phyloP scores from a whole-genome alignment of 2,113 vertebrate species.

The Mastomys coucha region DNA sequence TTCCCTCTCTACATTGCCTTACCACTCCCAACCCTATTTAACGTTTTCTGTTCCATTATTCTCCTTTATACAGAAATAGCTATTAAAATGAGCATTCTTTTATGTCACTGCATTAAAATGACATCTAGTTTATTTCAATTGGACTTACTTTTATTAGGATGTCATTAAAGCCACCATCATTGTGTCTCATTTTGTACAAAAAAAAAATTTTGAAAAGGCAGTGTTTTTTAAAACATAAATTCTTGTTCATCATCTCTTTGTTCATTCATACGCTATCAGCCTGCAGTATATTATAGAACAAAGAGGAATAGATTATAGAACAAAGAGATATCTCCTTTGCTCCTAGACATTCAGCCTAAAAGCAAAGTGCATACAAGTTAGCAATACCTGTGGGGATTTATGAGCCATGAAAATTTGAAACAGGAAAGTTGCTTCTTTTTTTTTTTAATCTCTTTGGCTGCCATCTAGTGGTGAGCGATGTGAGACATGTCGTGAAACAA shows the following conservation, averaged over 20 bases:
- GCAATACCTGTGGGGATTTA: neutral
- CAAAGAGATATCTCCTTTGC: neutral
- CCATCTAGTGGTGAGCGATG: conserved; percentile 83
- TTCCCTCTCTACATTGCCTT: neutral
- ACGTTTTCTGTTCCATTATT: neutral
- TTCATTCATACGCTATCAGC: neutral
- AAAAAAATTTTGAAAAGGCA: neutral
- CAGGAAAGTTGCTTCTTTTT: neutral
- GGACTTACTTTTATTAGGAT: neutral
- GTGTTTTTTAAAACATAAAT: neutral
- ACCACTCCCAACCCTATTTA: neutral
- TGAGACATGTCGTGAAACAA: neutral
- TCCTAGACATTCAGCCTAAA: neutral
- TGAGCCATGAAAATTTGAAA: neutral
- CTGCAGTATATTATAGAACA: neutral
- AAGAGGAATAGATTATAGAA: neutral
- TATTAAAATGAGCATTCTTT: neutral
- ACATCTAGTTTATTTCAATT: neutral
- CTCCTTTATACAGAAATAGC: neutral
- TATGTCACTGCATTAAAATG: neutral
- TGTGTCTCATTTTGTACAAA: neutral
- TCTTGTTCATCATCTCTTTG: neutral
- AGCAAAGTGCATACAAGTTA: neutral
- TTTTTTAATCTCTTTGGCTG: conserved; percentile 76
- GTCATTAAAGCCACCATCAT: neutral